Evolutionary conservation across 2,888 invertebrate species (phyloP).

Genomic region (Epinotia ramella): DNA sequence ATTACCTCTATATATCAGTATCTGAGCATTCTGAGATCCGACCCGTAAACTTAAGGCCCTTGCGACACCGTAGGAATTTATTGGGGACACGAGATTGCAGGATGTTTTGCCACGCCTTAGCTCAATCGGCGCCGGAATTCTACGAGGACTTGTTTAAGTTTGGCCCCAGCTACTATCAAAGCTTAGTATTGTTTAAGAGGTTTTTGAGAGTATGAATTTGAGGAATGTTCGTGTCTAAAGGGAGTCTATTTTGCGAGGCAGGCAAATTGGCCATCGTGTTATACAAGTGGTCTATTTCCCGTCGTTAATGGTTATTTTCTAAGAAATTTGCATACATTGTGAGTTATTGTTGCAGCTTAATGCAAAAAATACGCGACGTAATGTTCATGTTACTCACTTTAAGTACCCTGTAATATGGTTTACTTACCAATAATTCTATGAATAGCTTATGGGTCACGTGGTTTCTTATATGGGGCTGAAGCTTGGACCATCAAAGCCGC

Average conservation of each 20-base stretch:
- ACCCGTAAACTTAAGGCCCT: slow-evolving; percentile 39
- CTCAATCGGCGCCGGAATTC: slow-evolving; percentile 15
- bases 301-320: neutral
- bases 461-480: too few species aligned
- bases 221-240: slow-evolving; percentile 8
- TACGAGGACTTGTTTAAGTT: slow-evolving; percentile 6
- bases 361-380: too few species aligned
- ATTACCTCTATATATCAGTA: slow-evolving; percentile 42
- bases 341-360: neutral
- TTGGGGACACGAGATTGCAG: slow-evolving; percentile 40
- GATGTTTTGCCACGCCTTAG: slow-evolving; percentile 33
- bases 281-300: slow-evolving; percentile 4
- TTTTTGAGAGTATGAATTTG: neutral
- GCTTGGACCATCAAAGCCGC: too few species aligned
- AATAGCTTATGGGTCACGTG: too few species aligned
- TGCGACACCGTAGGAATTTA: slow-evolving; percentile 41
- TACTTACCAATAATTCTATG: too few species aligned
- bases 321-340: neutral
- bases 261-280: slow-evolving; percentile 14
- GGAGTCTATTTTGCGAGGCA: slow-evolving; percentile 4
- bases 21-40: slow-evolving; percentile 26
- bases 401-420: too few species aligned
- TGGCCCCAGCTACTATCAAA: slow-evolving; percentile 11
- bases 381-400: too few species aligned
- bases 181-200: neutral